Conservation (phyloP, 2,888 invertebrate genomes). For the Lochmaea crataegi region DNA sequence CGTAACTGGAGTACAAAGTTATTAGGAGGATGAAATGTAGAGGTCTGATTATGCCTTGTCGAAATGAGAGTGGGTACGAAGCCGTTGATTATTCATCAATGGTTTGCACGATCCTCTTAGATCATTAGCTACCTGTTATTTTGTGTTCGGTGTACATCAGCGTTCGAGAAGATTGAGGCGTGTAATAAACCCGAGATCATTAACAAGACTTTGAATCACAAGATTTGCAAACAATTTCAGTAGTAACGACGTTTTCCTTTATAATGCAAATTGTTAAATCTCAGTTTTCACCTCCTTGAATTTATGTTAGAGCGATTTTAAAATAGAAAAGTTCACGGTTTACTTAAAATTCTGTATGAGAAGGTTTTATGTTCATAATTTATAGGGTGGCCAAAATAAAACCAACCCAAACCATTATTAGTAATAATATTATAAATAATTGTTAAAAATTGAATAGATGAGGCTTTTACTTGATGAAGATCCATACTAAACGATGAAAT, state of each 20-base stretch:
- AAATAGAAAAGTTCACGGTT: too few species aligned
- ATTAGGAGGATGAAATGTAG: conserved; percentile 4
- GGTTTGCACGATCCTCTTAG: conserved; percentile 21
- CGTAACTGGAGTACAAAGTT: conserved; percentile 7
- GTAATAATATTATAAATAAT: too few species aligned
- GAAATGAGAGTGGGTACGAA: conserved; percentile 9
- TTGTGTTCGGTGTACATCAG: not conserved
- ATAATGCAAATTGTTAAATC: not conserved
- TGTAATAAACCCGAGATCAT: not conserved
- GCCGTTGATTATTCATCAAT: conserved; percentile 26
- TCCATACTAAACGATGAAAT: too few species aligned
- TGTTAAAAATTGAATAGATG: too few species aligned
- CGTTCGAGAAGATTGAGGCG: conserved; percentile 3
- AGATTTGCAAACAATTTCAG: not conserved
- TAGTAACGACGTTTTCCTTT: not conserved
- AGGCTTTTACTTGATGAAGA: too few species aligned
- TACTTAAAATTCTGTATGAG: too few species aligned
- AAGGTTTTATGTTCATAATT: too few species aligned
- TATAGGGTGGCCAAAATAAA: too few species aligned
- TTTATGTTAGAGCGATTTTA: not conserved
- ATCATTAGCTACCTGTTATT: conserved; percentile 27
- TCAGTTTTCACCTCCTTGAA: not conserved
- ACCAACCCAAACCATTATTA: too few species aligned
- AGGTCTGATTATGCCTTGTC: conserved; percentile 9
- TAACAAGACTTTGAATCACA: not conserved